These are phyloP conservation scores for Anoncus sp. DNA, from an alignment of 2,888 invertebrate species.

Conservation along the genomic window DNA sequence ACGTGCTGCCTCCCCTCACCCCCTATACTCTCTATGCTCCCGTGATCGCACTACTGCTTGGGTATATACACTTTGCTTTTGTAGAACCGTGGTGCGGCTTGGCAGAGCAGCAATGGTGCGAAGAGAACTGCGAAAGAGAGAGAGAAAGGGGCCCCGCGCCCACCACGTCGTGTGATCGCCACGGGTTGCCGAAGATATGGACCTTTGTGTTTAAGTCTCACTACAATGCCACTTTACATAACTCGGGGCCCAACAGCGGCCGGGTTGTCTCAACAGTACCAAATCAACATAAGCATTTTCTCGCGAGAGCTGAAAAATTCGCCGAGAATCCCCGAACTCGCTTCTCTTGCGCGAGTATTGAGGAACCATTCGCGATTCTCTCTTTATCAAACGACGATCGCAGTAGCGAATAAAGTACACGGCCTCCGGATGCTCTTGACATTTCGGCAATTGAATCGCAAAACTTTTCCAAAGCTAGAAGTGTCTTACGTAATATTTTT, in stretches of 20 bases:
- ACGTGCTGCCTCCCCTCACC: slow-evolving; percentile 70
- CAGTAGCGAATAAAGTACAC: slow-evolving; percentile 42
- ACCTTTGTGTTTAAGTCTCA: slow-evolving; percentile 71
- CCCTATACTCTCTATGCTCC: slow-evolving; percentile 31
- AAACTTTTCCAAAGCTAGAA: slow-evolving; percentile 22
- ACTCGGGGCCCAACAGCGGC: slow-evolving; percentile 52
- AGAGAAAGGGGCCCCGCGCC: slow-evolving; percentile 12
- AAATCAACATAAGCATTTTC: slow-evolving; percentile 68
- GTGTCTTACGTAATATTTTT: no score
- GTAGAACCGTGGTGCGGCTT: slow-evolving; percentile 49
- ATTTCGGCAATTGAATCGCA: slow-evolving; percentile 64
- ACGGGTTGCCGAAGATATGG: slow-evolving; percentile 69
- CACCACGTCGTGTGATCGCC: slow-evolving; percentile 64
- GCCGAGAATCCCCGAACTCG: slow-evolving; percentile 36
- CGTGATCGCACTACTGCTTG: slow-evolving; percentile 60
- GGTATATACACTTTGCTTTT: slow-evolving; percentile 54
- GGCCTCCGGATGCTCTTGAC: slow-evolving; percentile 48
- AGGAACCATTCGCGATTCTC: slow-evolving; percentile 19
- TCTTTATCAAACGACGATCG: slow-evolving; percentile 53
- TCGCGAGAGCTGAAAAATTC: slow-evolving; percentile 39
- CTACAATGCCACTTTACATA: slow-evolving; percentile 69
- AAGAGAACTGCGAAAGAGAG: slow-evolving; percentile 32
- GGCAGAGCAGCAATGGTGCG: slow-evolving; percentile 50
- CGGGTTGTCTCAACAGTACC: slow-evolving; percentile 57
- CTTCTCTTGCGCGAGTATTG: slow-evolving; percentile 13